Evolutionary conservation across 2,888 invertebrate genomes (phyloP).

Genomic region (Pyrrhosoma nymphula): DNA sequence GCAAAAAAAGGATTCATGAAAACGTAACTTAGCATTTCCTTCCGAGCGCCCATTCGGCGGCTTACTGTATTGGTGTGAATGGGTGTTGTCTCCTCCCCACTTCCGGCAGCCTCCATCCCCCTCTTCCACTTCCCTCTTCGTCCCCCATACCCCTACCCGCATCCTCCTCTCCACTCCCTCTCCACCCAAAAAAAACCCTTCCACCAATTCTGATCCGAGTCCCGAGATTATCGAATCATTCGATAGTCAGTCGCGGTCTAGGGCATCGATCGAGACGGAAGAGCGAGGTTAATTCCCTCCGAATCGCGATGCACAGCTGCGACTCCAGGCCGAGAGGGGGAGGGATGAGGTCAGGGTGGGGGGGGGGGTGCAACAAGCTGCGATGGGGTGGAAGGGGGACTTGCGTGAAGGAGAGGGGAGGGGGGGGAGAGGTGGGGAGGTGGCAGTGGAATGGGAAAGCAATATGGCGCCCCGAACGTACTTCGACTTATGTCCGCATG

Average conservation of each 20-base stretch:
- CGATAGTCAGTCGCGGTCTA: conserved; percentile 60
- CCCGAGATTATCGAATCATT: conserved; percentile 46
- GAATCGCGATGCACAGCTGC: conserved; percentile 60
- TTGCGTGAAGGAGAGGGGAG: neutral
- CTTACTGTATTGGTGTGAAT: no score
- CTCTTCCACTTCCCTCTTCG: neutral
- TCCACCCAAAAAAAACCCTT: neutral
- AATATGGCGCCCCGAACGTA: no score
- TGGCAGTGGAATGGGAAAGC: neutral
- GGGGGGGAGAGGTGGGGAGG: neutral
- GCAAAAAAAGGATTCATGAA: no score
- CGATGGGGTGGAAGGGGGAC: neutral
- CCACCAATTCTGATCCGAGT: neutral
- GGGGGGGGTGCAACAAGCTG: neutral
- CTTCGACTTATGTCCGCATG: no score
- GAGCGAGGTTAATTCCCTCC: conserved; percentile 61
- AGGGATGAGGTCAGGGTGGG: neutral
- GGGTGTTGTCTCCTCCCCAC: neutral
- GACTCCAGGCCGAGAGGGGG: conserved; percentile 13
- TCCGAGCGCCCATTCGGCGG: no score
- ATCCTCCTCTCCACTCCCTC: no score
- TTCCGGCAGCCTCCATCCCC: neutral
- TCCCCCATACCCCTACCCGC: neutral
- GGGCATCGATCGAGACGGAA: conserved; percentile 62
- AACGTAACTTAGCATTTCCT: no score